Evolutionary conservation across 1,140 invertebrate species (phyloP).

Genomic region (Brachionus calyciflorus): DNA sequence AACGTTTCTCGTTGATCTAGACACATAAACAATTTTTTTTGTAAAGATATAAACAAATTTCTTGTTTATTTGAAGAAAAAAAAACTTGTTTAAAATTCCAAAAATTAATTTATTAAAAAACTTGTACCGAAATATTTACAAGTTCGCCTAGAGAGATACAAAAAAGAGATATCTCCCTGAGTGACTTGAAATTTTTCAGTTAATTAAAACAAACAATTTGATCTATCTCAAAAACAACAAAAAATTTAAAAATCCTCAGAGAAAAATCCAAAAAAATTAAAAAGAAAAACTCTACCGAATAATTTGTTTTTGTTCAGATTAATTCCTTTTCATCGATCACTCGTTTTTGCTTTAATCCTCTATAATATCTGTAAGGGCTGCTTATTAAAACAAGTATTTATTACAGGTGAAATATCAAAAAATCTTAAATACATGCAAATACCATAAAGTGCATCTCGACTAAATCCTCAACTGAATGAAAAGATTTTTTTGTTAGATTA

Average conservation of each 20-base stretch:
- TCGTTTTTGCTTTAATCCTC: background rate
- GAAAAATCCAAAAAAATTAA: background rate
- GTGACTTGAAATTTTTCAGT: background rate
- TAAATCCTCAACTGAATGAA: background rate
- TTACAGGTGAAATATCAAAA: conserved; percentile 45
- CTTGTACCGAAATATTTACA: conserved; percentile 30
- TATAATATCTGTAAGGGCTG: too few relatives aligned
- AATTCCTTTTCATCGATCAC: conserved; percentile 34
- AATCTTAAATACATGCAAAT: conserved; percentile 18
- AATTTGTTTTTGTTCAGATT: conserved; percentile 21
- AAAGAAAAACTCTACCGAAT: conserved; percentile 22
- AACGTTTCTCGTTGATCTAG: conserved; percentile 7
- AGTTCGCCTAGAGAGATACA: background rate
- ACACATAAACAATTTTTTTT: background rate
- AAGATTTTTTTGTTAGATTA: conserved; percentile 18
- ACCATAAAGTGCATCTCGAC: background rate
- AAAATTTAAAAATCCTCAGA: background rate
- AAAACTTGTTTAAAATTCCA: conserved; percentile 24
- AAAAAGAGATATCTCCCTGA: conserved; percentile 11
- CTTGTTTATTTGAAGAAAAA: conserved; percentile 17
- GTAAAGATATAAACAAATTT: conserved; percentile 5
- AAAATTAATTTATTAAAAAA: background rate
- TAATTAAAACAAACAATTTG: conserved; percentile 38
- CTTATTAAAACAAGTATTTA: conserved; percentile 3
- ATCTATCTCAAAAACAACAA: background rate